phyloP scores from a whole-genome alignment of 2,888 invertebrate species.

The Mesorhabditis spiculigera region DNA sequence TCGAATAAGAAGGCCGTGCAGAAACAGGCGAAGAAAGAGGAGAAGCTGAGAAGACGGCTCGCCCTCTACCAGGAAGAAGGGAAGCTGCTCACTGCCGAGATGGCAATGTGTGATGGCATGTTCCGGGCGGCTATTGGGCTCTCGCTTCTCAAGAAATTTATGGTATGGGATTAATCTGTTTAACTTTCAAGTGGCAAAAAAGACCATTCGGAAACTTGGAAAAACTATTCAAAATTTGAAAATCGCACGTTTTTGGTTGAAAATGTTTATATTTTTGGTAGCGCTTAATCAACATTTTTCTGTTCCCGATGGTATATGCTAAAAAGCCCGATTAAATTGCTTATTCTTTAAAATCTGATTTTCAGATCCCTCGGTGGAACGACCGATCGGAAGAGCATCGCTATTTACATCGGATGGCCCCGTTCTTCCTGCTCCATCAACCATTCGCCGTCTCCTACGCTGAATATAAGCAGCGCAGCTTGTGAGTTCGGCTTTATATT shows the following conservation, averaged over 20 bases:
- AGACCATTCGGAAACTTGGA: background rate
- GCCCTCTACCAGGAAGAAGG: no score
- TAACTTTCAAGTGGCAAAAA: no score
- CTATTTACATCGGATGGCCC: slow-evolving; percentile 27
- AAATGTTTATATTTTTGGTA: no score
- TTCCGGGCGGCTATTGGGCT: background rate
- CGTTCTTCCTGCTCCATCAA: slow-evolving; percentile 19
- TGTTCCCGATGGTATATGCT: no score
- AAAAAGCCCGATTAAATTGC: background rate
- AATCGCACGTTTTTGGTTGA: background rate
- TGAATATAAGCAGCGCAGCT: slow-evolving; percentile 14
- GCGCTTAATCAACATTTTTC: no score
- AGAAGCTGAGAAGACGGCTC: no score
- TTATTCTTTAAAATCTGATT: background rate
- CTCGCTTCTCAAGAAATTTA: no score
- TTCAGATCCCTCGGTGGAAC: slow-evolving; percentile 23
- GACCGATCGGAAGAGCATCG: slow-evolving; percentile 24
- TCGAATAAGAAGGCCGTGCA: no score
- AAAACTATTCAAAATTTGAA: background rate
- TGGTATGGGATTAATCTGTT: no score
- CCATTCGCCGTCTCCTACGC: slow-evolving; percentile 25
- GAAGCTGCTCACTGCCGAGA: background rate
- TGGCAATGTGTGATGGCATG: slow-evolving; percentile 2
- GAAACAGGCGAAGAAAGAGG: no score
- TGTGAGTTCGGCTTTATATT: slow-evolving; percentile 5